Evolutionary conservation across 2,797 vertebrate genomes (phyloP), one percentile per base, ranked within the genome.

Genomic region (Oreortyx pictus): DNA sequence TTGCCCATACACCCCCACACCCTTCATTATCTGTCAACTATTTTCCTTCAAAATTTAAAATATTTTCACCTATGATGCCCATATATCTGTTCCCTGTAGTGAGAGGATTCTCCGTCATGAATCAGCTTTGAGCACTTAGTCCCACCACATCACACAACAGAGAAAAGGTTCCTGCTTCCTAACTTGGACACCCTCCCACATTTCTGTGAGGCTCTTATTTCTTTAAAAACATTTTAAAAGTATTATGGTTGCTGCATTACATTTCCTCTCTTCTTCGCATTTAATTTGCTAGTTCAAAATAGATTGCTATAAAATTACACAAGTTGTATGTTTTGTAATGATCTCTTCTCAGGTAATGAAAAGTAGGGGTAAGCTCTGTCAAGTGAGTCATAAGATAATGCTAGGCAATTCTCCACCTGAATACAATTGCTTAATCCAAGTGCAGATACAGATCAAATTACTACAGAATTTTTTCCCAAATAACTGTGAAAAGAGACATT

Each of bases 341-440:
- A 92, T 96, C 91, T 95, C 85, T 88, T 95, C 78, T 91, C 91
- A 95, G 90, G 95, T 94, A 96, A 96, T 95, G 91, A 94, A 93
- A 95, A 94, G 92, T 92, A 96, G 82, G 92, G 90, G 85, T 92
- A 96, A 96, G 90, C 76, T 94, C 96, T 94, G 92, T 96, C 94
- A 96, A 96, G 92, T 96, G 93, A 96, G 71, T 95, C 93, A 88
- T 95, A 95, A 93, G 91, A 95, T 95, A 96, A 95, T 94, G 81
- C 90, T 89, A 85, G 83, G 83, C 93, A 96, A 95, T 96, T 95
- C 94, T 91, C 82, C 88, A 83, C 81, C 95, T 94, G 80, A 95
- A 85, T 80, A 89, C 88, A 96, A 86, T 88, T 94, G 92, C 66
- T 95, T 87, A 89, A 82, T 93, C 57, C 84, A 93, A 93, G 91